A percentile compares a stretch with the other conserved stretches of the same genome.
phyloP scores from a whole-genome alignment of 2,888 invertebrate genomes.

The Gandaritis pyraliata region DNA sequence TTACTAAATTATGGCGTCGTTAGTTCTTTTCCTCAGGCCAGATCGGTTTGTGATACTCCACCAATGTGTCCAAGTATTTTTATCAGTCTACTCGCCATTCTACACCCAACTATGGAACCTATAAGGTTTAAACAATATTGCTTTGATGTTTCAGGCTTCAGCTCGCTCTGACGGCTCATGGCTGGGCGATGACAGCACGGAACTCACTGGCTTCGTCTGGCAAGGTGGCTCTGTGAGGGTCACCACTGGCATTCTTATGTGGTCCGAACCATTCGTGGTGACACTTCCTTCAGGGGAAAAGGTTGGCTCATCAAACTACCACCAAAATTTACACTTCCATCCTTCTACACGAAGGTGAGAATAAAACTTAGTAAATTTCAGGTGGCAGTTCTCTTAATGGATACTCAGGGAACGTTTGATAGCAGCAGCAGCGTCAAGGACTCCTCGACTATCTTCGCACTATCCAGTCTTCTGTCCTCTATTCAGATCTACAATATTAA shows the following conservation, averaged over 20 bases:
- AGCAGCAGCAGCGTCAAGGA: constrained; percentile 96
- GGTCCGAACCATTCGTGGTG: constrained; percentile 58
- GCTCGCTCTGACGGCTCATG: constrained; percentile 36
- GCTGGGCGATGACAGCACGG: constrained; percentile 27
- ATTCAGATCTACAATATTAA: constrained; percentile 92
- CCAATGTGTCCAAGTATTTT: no score
- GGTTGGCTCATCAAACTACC: constrained; percentile 1
- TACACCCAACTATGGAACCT: no score
- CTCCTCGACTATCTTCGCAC: constrained; percentile 86
- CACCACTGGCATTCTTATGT: constrained; percentile 36
- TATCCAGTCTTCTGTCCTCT: constrained; percentile 97
- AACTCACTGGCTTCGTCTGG: constrained; percentile 93
- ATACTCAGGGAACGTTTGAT: constrained; percentile 97
- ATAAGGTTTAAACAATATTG: no score
- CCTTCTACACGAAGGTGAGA: no score
- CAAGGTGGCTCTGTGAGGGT: constrained; percentile 86
- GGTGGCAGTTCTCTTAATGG: constrained; percentile 91
- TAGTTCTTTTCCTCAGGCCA: no score
- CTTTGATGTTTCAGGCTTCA: constrained; percentile 18
- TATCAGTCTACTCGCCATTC: no score
- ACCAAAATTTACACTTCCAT: no score
- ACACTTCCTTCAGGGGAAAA: constrained; percentile 77
- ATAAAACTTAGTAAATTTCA: constrained; percentile 44
- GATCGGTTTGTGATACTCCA: no score
- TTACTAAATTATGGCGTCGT: no score